phyloP scores from a whole-genome alignment of 2,888 invertebrate species.

The Chymomyza caudatula region DNA sequence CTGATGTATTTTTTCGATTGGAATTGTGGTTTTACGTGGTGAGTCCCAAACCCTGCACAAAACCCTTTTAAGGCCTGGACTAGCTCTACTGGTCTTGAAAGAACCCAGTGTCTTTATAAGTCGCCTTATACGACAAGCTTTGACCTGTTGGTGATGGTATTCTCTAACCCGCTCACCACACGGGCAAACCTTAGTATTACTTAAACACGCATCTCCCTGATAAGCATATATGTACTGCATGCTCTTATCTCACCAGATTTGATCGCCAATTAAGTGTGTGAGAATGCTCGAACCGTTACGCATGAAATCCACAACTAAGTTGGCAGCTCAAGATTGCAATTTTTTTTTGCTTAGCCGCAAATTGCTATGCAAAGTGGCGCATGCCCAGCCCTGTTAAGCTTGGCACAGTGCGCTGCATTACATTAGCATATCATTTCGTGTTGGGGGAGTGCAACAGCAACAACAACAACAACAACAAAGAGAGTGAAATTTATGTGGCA shows the following conservation, averaged over 20 bases:
- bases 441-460: constrained; percentile 22
- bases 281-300: constrained; percentile 28
- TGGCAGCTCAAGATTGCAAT: background rate
- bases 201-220: too few relatives aligned
- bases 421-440: constrained; percentile 57
- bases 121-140: too few relatives aligned
- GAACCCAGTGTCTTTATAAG: too few relatives aligned
- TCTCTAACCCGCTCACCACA: too few relatives aligned
- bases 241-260: constrained; percentile 30
- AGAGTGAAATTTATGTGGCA: constrained; percentile 49
- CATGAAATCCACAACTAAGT: constrained; percentile 20
- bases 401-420: constrained; percentile 38
- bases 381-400: constrained; percentile 31
- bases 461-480: constrained; percentile 11
- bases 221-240: too few relatives aligned
- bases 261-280: constrained; percentile 64
- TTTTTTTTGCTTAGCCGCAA: constrained; percentile 21
- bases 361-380: constrained; percentile 46
- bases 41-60: too few relatives aligned
- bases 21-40: too few relatives aligned
- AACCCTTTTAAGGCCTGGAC: too few relatives aligned
- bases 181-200: too few relatives aligned
- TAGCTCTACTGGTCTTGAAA: too few relatives aligned
- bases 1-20: too few relatives aligned
- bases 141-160: too few relatives aligned